phyloP scores from a whole-genome alignment of 2,888 invertebrate genomes.

The Lochmaea crataegi region DNA sequence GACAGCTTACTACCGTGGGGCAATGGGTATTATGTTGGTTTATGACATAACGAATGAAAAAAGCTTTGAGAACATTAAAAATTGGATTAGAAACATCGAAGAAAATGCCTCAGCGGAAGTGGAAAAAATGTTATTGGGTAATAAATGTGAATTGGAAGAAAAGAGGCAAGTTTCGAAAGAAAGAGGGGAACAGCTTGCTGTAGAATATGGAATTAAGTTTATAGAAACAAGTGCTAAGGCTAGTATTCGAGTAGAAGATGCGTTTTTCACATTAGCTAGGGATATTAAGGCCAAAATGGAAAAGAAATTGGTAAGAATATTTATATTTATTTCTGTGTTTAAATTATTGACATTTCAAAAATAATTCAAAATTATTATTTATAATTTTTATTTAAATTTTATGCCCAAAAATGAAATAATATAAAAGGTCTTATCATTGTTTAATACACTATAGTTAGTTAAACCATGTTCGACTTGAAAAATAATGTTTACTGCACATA shows the following conservation, averaged over 20 bases:
- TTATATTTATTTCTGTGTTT: constrained; percentile 7
- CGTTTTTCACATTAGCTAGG: constrained; percentile 96
- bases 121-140: constrained; percentile 96
- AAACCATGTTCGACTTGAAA: too few relatives aligned
- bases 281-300: constrained; percentile 99
- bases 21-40: constrained; percentile 99
- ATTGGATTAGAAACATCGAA: constrained; percentile 99
- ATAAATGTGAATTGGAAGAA: constrained; percentile 98
- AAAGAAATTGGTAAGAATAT: constrained; percentile 88
- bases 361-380: constrained; percentile 3
- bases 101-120: constrained; percentile 99
- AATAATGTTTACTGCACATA: too few relatives aligned
- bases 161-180: constrained; percentile 96
- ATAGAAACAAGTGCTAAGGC: constrained; percentile 99
- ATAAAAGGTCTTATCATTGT: too few relatives aligned
- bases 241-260: constrained; percentile 97
- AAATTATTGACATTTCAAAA: constrained; percentile 11
- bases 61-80: constrained; percentile 98
- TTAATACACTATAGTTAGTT: too few relatives aligned
- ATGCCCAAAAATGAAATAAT: too few relatives aligned
- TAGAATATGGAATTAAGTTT: constrained; percentile 98
- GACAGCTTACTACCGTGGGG: constrained; percentile 99
- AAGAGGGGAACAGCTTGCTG: constrained; percentile 94
- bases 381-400: too few relatives aligned
- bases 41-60: constrained; percentile 99